phyloP scores from a whole-genome alignment of 2,888 invertebrate species.

The Apodemia duryi region DNA sequence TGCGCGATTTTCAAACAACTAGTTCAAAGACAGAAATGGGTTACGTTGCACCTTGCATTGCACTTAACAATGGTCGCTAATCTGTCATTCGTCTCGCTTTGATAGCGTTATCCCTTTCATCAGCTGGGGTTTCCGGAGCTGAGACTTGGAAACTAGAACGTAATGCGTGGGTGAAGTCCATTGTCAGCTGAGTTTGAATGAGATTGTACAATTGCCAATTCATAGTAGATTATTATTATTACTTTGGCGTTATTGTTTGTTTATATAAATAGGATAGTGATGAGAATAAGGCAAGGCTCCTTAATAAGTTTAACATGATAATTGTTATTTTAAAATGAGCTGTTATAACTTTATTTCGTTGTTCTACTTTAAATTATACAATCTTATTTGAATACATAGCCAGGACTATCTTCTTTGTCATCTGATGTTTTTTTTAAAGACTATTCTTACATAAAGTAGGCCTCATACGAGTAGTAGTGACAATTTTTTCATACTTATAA shows the following conservation, averaged over 20 bases:
- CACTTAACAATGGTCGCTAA: constrained; percentile 57
- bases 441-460: too few relatives aligned
- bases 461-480: too few relatives aligned
- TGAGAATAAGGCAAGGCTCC: background rate
- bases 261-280: constrained; percentile 2
- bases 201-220: constrained; percentile 14
- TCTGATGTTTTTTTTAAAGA: too few relatives aligned
- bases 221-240: constrained; percentile 15
- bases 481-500: too few relatives aligned
- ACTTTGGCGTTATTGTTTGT: constrained; percentile 13
- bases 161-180: constrained; percentile 27
- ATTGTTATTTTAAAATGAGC: too few relatives aligned
- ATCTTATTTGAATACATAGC: too few relatives aligned
- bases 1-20: constrained; percentile 48
- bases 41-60: constrained; percentile 68
- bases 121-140: constrained; percentile 57
- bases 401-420: too few relatives aligned
- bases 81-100: constrained; percentile 49
- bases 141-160: constrained; percentile 69
- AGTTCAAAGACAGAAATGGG: constrained; percentile 70
- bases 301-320: background rate
- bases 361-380: too few relatives aligned
- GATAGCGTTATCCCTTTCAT: constrained; percentile 50
- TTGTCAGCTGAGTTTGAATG: constrained; percentile 15
- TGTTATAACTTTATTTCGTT: too few relatives aligned